Conservation (phyloP, 2,797 vertebrate species). For the Crax fasciolata region DNA sequence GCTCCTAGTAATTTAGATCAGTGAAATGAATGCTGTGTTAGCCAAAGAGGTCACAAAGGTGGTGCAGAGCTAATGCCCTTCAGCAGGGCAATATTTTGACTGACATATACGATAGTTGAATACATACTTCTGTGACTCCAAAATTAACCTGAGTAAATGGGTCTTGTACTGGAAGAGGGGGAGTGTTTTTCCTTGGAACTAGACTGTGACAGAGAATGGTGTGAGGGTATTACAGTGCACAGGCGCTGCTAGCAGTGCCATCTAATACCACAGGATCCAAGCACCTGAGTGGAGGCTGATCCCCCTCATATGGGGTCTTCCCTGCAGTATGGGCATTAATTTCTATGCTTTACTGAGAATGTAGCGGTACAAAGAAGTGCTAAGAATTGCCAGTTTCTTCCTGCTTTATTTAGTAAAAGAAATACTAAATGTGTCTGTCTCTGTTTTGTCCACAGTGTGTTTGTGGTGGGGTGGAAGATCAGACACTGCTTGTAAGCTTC, state of each 20-base stretch:
- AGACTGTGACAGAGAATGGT: background rate
- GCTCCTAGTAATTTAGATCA: background rate
- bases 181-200: background rate
- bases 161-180: background rate
- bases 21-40: background rate
- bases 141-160: background rate
- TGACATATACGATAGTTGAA: background rate
- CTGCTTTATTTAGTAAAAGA: background rate
- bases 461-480: background rate
- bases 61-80: background rate
- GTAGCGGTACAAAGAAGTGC: background rate
- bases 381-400: background rate
- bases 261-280: background rate
- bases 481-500: background rate
- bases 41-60: background rate
- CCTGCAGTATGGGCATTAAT: background rate
- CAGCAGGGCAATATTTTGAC: background rate
- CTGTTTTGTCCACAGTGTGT: background rate
- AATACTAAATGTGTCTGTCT: background rate
- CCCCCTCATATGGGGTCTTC: background rate
- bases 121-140: background rate
- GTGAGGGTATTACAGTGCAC: fast-evolving
- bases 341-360: background rate
- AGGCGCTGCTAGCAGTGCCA: background rate
- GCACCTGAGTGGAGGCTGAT: background rate